phyloP scores from a whole-genome alignment of 2,888 invertebrate species.

The Seira ritae region DNA sequence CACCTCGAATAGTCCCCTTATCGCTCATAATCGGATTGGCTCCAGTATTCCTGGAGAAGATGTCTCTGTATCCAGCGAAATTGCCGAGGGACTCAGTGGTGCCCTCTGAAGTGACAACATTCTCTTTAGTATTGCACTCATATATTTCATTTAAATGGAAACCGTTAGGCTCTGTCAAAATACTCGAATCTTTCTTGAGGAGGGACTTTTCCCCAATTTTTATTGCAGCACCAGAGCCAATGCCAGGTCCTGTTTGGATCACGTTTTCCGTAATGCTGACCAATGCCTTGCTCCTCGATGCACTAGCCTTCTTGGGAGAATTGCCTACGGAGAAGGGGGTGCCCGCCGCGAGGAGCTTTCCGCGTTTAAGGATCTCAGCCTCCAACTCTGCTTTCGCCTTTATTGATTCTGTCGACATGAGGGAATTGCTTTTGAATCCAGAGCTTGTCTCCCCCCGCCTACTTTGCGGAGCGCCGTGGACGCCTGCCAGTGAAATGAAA shows the following conservation, averaged over 20 bases:
- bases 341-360: conserved; percentile 40
- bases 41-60: conserved; percentile 78
- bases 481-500: conserved; percentile 48
- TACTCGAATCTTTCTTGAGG: conserved; percentile 19
- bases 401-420: conserved; percentile 47
- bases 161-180: conserved; percentile 61
- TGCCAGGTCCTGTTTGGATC: not conserved
- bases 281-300: conserved; percentile 22
- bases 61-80: conserved; percentile 88
- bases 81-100: conserved; percentile 76
- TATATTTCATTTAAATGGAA: conserved; percentile 73
- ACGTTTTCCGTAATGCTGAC: conserved; percentile 39
- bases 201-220: conserved; percentile 35
- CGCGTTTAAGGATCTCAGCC: conserved; percentile 52
- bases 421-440: conserved; percentile 18
- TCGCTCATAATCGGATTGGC: conserved; percentile 91
- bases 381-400: conserved; percentile 58
- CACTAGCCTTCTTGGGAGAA: conserved; percentile 18
- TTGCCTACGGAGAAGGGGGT: conserved; percentile 5
- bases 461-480: conserved; percentile 37
- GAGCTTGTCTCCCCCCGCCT: conserved; percentile 31
- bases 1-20: conserved; percentile 94
- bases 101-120: conserved; percentile 40
- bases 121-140: conserved; percentile 63
- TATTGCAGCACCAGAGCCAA: conserved; percentile 12